These are phyloP conservation scores for Hydrozoanthus gracilis DNA, from an alignment of 92 coral and sea anemone genomes.

Conservation along the genomic window DNA sequence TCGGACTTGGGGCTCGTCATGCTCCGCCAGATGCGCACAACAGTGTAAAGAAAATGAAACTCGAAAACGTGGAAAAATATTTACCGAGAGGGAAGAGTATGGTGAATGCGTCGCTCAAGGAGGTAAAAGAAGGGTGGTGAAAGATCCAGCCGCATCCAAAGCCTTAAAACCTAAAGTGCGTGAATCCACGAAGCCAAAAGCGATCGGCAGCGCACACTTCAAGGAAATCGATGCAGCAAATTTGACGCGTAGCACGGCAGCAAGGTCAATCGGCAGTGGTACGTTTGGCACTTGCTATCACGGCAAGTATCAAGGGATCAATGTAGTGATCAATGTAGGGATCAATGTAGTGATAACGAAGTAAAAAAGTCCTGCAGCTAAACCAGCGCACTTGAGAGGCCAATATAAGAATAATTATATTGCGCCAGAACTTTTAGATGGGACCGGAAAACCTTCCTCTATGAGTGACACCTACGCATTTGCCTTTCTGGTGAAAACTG, in stretches of 20 bases:
- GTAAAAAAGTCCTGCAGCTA: slow-evolving; percentile 25
- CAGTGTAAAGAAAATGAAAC: slow-evolving; percentile 13
- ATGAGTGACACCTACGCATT: slow-evolving; percentile 17
- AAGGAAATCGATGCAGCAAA: slow-evolving; percentile 25
- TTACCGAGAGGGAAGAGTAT: slow-evolving; percentile 51
- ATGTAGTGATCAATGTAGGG: slow-evolving; percentile 51
- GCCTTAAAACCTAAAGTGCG: slow-evolving; percentile 7
- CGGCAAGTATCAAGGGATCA: slow-evolving; percentile 50
- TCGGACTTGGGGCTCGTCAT: not conserved
- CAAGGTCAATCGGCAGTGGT: too few species aligned
- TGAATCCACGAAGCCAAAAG: slow-evolving; percentile 4
- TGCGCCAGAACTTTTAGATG: slow-evolving; percentile 35
- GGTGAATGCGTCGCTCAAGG: slow-evolving; percentile 37
- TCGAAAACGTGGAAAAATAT: slow-evolving; percentile 17
- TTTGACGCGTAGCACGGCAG: slow-evolving; percentile 34
- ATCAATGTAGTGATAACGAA: too few species aligned
- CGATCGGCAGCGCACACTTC: slow-evolving; percentile 7
- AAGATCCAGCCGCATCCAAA: slow-evolving; percentile 11
- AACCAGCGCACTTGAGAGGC: slow-evolving; percentile 19
- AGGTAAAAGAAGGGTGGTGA: not conserved
- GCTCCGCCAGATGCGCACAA: not conserved
- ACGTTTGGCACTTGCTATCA: slow-evolving; percentile 58
- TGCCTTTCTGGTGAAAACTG: slow-evolving; percentile 36
- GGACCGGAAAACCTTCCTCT: slow-evolving; percentile 30
- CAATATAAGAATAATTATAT: slow-evolving; percentile 14